Evolutionary conservation across 2,113 vertebrate genomes (phyloP), one percentile per base, ranked within the genome.

Genomic region (Monarcha castaneiventris): DNA sequence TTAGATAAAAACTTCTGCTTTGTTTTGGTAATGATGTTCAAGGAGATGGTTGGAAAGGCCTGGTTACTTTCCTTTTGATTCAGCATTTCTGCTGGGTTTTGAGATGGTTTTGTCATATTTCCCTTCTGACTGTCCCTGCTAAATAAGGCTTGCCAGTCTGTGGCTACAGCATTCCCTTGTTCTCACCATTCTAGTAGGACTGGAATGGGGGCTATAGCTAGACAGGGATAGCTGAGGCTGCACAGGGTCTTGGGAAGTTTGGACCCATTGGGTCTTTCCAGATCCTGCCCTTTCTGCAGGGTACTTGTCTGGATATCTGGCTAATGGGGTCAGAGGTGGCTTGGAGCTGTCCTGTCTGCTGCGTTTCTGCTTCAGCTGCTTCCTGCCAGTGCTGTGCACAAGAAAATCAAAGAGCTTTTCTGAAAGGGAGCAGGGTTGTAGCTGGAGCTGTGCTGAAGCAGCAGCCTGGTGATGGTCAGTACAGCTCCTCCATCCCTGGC

Each of bases 201-300:
- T 48, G 61, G 20, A 16, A 41, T 29, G 26, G 48, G 41, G 10
- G 5, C 20, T 61, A 1, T 9, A 14, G 43, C 32, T 68, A 4
- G 7, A 35, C 11, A 20, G 27, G 23, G 17, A 7, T 32, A 68
- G 33, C 37, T 39, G 56, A 72, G 43, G 48, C 58, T 79, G 25
- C 16, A 11, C 44, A 25, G 22, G 21, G 17, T 35, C 2, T 0
- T 11, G 3, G 27, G 18, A 61, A 23, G 3, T 66, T 61, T 2
- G 5, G n/a, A 62, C 12, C 13, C 12, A 30, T 67, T 29, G 7
- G 18, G 12, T 52, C 23, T 59, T 74, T 35, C 23, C 2, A 39
- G 11, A 37, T 35, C 17, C 18, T 64, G 49, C 23, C 23, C n/a
- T 23, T 73, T n/a, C 29, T 63, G 39, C n/a, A 39, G 41, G 6